These are phyloP conservation scores for Tragopan temminckii DNA, from an alignment of 2,797 vertebrate genomes.

Conservation along the genomic window DNA sequence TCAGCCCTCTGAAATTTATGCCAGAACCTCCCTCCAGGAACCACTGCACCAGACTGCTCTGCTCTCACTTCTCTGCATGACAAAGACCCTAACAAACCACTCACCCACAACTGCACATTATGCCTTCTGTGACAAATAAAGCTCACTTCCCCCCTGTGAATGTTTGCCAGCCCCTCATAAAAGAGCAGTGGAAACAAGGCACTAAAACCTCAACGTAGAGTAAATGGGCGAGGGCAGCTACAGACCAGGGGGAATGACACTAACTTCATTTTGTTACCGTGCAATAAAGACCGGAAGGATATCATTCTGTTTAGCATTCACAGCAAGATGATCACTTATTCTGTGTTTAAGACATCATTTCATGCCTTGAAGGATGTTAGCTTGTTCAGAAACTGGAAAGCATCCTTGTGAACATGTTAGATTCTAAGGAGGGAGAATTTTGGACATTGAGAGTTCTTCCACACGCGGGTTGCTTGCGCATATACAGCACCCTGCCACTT, in stretches of 20 bases:
- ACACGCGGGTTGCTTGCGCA: rapidly evolving
- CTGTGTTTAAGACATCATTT: neutral
- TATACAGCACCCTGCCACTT: too few species aligned
- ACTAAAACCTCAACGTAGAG: neutral
- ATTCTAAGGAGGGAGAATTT: neutral
- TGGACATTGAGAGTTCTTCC: neutral
- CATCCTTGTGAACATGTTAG: rapidly evolving
- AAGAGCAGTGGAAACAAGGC: neutral
- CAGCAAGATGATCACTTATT: neutral
- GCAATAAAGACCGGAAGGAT: neutral
- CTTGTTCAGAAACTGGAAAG: neutral
- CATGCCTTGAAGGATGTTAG: rapidly evolving
- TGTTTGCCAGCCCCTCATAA: neutral
- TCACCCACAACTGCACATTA: neutral
- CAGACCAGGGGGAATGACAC: rapidly evolving
- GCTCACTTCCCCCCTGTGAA: neutral
- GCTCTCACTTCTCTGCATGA: rapidly evolving
- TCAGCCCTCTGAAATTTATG: neutral
- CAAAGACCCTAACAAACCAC: neutral
- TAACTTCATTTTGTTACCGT: rapidly evolving
- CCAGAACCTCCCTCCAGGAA: rapidly evolving
- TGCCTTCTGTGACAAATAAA: neutral
- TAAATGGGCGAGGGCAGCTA: neutral
- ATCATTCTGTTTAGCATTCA: neutral
- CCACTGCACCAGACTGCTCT: neutral